A percentile compares a stretch with the other conserved stretches of the same genome.
These are phyloP conservation scores for Brachionichthys hirsutus DNA, from an alignment of 2,113 vertebrate species.

Conservation along the genomic window DNA sequence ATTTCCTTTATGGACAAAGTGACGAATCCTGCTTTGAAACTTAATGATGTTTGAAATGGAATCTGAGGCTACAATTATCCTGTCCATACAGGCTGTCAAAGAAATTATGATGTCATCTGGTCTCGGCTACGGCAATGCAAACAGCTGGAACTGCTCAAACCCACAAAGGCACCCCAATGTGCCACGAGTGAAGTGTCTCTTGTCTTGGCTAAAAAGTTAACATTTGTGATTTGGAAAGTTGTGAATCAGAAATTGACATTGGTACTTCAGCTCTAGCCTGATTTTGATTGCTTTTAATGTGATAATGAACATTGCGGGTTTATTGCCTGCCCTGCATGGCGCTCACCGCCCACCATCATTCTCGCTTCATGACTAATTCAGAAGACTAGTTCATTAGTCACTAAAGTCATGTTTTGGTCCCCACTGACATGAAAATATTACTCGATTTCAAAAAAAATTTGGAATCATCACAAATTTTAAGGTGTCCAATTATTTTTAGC, in stretches of 20 bases:
- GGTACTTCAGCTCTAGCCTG: neutral
- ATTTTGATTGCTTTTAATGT: conserved; percentile 26
- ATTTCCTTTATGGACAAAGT: conserved; percentile 55
- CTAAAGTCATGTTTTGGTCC: neutral
- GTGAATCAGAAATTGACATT: neutral
- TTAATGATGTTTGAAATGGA: conserved; percentile 80
- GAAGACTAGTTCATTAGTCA: conserved; percentile 9
- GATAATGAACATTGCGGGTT: conserved; percentile 9
- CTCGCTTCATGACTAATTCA: neutral
- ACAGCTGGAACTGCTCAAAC: conserved; percentile 45
- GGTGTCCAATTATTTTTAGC: neutral
- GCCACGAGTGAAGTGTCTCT: neutral
- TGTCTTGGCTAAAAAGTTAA: conserved; percentile 1
- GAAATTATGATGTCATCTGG: conserved; percentile 64
- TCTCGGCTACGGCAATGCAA: conserved; percentile 63
- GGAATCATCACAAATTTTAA: neutral
- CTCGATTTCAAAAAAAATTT: neutral
- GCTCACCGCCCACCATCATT: neutral
- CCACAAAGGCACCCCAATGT: conserved; percentile 13
- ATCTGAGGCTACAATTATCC: conserved; percentile 71
- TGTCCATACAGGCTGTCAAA: conserved; percentile 60
- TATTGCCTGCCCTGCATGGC: conserved; percentile 5
- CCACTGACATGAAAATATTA: neutral
- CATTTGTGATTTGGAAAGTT: conserved; percentile 5
- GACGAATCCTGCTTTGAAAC: conserved; percentile 74